Evolutionary conservation across 2,888 invertebrate genomes (phyloP).

Genomic region (Anaspis maculata): DNA sequence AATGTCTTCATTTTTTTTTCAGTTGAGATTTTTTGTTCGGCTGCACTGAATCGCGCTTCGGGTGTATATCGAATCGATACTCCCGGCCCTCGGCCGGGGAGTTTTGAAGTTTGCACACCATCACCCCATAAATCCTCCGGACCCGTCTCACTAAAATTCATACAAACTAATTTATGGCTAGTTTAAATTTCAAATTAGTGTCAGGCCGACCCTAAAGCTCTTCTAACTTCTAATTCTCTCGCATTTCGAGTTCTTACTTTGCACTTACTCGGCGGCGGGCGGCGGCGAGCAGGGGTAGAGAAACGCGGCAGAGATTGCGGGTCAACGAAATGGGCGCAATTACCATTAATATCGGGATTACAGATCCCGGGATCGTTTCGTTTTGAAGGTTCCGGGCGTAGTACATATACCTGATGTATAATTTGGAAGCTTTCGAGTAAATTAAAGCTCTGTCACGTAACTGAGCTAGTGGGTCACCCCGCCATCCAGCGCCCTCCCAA

Average conservation of each 20-base stretch:
- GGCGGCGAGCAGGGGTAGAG: too few species aligned
- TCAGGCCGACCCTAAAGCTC: slow-evolving; percentile 33
- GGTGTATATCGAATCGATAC: too few species aligned
- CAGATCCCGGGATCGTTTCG: slow-evolving; percentile 19
- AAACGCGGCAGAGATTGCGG: slow-evolving; percentile 24
- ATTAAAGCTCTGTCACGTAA: too few species aligned
- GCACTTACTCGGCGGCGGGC: slow-evolving; percentile 29
- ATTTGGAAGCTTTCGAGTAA: too few species aligned
- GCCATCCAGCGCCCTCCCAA: too few species aligned
- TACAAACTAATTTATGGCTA: slow-evolving; percentile 37
- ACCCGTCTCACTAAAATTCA: slow-evolving; percentile 29
- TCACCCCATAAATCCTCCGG: slow-evolving; percentile 8
- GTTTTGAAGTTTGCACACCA: slow-evolving; percentile 9
- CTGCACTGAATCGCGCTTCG: too few species aligned
- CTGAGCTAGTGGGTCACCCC: too few species aligned
- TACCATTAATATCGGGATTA: slow-evolving; percentile 33
- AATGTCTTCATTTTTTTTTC: too few species aligned
- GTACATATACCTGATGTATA: too few species aligned
- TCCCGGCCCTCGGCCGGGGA: too few species aligned
- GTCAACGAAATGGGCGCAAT: slow-evolving; percentile 30
- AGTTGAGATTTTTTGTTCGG: too few species aligned
- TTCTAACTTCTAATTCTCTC: slow-evolving; percentile 34
- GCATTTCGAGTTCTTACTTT: slow-evolving; percentile 34
- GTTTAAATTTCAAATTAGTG: slow-evolving; percentile 41
- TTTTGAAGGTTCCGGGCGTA: too few species aligned